Base-by-base conservation (phyloP, 2,113 vertebrate genomes). In the Brienomyrus brachyistius region DNA sequence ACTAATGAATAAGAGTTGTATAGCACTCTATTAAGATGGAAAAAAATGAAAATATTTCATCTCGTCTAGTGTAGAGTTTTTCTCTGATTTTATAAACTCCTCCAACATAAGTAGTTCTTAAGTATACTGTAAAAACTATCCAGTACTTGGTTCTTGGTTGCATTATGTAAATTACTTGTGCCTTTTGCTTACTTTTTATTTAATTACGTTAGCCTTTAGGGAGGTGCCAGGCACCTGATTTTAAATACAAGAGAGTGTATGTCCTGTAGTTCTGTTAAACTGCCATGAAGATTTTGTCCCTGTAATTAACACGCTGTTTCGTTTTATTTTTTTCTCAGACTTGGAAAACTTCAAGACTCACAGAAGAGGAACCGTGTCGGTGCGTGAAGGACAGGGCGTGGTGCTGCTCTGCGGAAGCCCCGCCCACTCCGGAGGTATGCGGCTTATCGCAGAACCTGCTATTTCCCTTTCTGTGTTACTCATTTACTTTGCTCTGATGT, bases 381-480 rank as follows among this genome's bases (percentile, higher is more conserved):
- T 99, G 1, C 97, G 98, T 2, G 98, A 97, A 91, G 98, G 98
- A 90, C 98, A 99, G 92, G 98, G 98, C 66, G 98, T 99, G 95
- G 98, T 99, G 48, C 95, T 99, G 87, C 95, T 99, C 7, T 99
- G 98, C 0, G 98, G 98, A 17, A 98, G 98, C 0, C 98, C 98
- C 0, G 95, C 98, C 0, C 98, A 99, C 91, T 97, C 98, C 6
- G 98, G 98, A 98, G 97, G 97, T 98, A 94, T 92, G 90, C 66
- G 5, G 40, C n/a, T 45, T 52, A 51, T 48, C 48, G 35, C 47
- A 5, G 6, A 40, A 62, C 52, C 51, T 31, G 31, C 31, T 27
- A 4, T 40, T 40, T 52, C 4, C 23, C 35, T 50, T 3, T 3
- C 40, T n/a, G 3, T 88, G 5, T n/a, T 66, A 56, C 85, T 35